Evolutionary conservation across 2,888 invertebrate genomes (phyloP).

Genomic region (Rhogogaster chlorosoma): DNA sequence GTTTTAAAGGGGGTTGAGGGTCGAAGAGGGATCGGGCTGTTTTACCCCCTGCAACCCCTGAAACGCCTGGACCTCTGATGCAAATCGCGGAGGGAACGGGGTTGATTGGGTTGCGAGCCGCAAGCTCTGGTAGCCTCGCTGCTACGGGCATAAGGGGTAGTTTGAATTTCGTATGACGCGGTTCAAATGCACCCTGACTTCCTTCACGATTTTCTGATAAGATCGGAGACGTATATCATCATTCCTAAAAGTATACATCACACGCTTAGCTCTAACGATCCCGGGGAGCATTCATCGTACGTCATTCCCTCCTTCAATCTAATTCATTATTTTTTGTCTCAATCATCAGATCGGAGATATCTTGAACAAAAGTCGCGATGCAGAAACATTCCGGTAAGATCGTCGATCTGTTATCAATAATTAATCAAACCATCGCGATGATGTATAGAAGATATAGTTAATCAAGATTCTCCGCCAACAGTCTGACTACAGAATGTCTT

Average conservation of each 20-base stretch:
- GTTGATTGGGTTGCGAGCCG: constrained; percentile 34
- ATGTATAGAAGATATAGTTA: neutral
- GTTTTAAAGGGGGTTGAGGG: constrained; percentile 47
- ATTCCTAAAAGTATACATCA: neutral
- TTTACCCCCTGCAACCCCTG: constrained; percentile 46
- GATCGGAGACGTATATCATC: neutral
- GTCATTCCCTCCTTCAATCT: neutral
- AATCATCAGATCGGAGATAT: neutral
- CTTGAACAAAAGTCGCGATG: neutral
- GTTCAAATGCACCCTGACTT: neutral
- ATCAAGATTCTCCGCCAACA: neutral
- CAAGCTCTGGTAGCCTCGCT: neutral
- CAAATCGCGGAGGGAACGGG: constrained; percentile 56
- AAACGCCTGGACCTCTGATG: constrained; percentile 54
- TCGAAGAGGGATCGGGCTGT: constrained; percentile 52
- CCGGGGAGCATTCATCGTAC: neutral
- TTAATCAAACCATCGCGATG: neutral
- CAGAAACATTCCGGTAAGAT: neutral
- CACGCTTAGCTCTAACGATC: neutral
- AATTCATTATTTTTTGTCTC: neutral
- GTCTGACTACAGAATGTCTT: neutral
- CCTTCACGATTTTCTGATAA: neutral
- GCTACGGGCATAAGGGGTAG: neutral
- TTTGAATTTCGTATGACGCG: neutral
- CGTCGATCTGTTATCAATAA: neutral